These are phyloP conservation scores for Ceraclea dissimilis DNA, from an alignment of 2,888 invertebrate genomes.

Conservation along the genomic window DNA sequence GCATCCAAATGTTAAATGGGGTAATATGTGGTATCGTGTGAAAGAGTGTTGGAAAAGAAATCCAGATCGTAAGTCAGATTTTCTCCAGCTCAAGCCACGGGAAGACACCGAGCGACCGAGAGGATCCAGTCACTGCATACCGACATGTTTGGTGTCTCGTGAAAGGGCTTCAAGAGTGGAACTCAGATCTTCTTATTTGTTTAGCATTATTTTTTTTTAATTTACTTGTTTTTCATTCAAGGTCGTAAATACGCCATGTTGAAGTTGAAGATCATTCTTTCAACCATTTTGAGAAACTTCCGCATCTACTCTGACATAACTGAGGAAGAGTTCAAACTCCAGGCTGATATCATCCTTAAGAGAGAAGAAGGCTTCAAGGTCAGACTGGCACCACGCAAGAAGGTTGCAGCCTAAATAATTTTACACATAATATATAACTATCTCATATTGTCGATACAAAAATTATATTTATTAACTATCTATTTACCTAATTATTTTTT, in stretches of 20 bases:
- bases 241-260: conserved; percentile 76
- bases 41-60: too few species aligned
- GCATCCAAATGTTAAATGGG: too few species aligned
- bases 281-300: conserved; percentile 68
- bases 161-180: too few species aligned
- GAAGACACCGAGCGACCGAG: too few species aligned
- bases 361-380: conserved; percentile 70
- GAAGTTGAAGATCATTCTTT: conserved; percentile 68
- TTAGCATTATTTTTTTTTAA: conserved; percentile 1
- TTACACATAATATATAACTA: not conserved
- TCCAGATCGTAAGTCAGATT: too few species aligned
- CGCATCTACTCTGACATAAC: conserved; percentile 58
- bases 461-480: too few species aligned
- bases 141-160: too few species aligned
- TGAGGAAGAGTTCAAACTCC: conserved; percentile 63
- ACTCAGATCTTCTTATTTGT: too few species aligned
- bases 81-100: too few species aligned
- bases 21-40: too few species aligned
- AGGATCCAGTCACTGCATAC: too few species aligned
- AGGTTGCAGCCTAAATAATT: not conserved
- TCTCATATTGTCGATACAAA: not conserved
- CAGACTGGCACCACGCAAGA: conserved; percentile 59
- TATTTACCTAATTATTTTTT: not conserved
- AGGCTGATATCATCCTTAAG: conserved; percentile 71
- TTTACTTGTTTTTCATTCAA: conserved; percentile 29